Evolutionary conservation across 2,888 invertebrate genomes (phyloP), one percentile per base, ranked within the genome.

Genomic region (Mycalesis mineus): DNA sequence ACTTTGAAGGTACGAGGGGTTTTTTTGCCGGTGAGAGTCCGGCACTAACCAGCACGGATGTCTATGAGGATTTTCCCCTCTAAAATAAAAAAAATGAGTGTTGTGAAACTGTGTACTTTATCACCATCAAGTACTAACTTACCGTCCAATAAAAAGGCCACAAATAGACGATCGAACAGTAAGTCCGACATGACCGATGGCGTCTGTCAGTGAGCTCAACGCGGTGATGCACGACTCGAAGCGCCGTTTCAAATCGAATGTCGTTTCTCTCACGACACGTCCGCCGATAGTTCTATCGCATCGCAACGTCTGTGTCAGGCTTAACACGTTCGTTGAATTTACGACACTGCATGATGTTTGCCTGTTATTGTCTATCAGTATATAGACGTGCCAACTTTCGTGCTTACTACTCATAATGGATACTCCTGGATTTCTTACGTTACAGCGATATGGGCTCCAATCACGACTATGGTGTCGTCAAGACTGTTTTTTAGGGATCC

Each of bases 341-440:
- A 66, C 63, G 63, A 62, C 53, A 60, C 57, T 65, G 60, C 66
- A 60, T 57, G 55, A 59, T 61, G 60, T 63, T 63, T 58, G 60
- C 56, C 22, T 22, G 22, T 22, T 22, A 22, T 22, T 22, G 22
- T 5, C 61, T 59, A 56, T 55, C 11, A 11, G 4, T 36, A 36
- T 11, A 36, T 7, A 33, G 7, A 33, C 4, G 11, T 11, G 11
- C 11, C 36, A 11, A 11, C 11, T 33, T 1, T 29, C 29, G 29
- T 7, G 7, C 29, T 36, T 9, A 4, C 4, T 36, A 11, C 36
- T 11, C 22, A 2, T 22, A 4, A 22, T 22, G 3, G 5, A n/a
- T n/a, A n/a, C n/a, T n/a, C n/a, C n/a, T n/a, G n/a, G n/a, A n/a
- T n/a, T n/a, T n/a, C n/a, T n/a, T n/a, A n/a, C n/a, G n/a, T n/a